A percentile compares a stretch with the other conserved stretches of the same genome.
Conservation (phyloP, 2,888 invertebrate genomes). For the Hybos culiciformis region DNA sequence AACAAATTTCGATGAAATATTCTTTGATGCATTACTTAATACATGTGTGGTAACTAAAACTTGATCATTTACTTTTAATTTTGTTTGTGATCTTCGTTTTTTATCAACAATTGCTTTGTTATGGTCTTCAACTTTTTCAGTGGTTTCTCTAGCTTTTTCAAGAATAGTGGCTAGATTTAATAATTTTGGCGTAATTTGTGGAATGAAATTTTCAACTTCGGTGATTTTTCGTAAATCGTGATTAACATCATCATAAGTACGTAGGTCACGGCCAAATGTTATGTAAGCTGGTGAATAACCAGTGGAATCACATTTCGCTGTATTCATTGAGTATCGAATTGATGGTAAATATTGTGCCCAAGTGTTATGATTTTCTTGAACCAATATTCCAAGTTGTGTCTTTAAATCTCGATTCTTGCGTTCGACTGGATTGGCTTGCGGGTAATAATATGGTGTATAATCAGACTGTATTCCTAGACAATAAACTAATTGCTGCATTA, state of each 20-base stretch:
- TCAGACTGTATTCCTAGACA: constrained; percentile 3
- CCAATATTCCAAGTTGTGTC: constrained; percentile 10
- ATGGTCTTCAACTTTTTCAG: neutral
- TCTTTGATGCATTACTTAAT: too few species aligned
- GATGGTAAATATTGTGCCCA: constrained; percentile 17
- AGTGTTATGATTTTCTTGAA: constrained; percentile 7
- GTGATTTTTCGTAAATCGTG: constrained; percentile 17
- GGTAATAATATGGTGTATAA: constrained; percentile 13
- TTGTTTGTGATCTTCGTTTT: neutral
- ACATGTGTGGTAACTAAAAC: too few species aligned
- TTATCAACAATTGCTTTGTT: constrained; percentile 1
- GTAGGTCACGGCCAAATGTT: constrained; percentile 23
- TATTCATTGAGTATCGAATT: constrained; percentile 28
- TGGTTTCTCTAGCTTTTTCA: neutral
- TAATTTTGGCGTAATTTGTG: constrained; percentile 5
- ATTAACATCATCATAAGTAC: constrained; percentile 19
- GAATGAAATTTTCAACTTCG: constrained; percentile 13
- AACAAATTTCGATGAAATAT: too few species aligned
- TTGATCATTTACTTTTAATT: too few species aligned
- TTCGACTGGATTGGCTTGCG: constrained; percentile 14
- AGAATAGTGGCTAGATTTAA: neutral
- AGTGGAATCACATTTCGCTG: constrained; percentile 18
- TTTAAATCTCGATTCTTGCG: constrained; percentile 15
- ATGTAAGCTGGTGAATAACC: constrained; percentile 22
- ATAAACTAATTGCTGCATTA: constrained; percentile 23